Evolutionary conservation across 37 sponge, comb jelly and placozoan genomes (phyloP).

Genomic region (Theonella swinhoei): DNA sequence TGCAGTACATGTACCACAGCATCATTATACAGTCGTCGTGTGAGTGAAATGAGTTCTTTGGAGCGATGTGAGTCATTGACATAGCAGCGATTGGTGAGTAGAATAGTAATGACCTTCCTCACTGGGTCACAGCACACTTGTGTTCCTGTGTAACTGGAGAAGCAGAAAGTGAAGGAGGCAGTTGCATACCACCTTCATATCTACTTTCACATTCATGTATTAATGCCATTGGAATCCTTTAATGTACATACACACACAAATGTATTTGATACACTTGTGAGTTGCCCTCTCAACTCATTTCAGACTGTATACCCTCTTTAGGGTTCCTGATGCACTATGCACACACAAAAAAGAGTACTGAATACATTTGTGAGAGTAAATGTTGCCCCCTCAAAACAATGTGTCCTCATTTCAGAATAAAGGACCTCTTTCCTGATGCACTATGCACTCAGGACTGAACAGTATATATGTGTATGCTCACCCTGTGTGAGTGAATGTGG

Average conservation of each 20-base stretch:
- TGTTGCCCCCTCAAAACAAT: too few relatives aligned
- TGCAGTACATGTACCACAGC: slow-evolving; percentile 2
- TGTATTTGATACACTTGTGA: too few relatives aligned
- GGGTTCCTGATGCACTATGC: too few relatives aligned
- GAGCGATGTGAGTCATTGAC: neutral
- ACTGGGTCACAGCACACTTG: slow-evolving; percentile 14
- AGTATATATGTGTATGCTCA: slow-evolving; percentile 19
- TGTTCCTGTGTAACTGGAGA: slow-evolving; percentile 17
- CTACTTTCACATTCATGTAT: neutral
- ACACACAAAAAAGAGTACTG: too few relatives aligned
- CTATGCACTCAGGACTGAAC: too few relatives aligned
- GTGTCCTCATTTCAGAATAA: too few relatives aligned
- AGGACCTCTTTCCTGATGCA: too few relatives aligned
- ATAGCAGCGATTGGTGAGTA: slow-evolving; percentile 24
- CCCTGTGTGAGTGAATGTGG: slow-evolving; percentile 30
- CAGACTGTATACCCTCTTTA: too few relatives aligned
- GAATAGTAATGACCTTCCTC: neutral
- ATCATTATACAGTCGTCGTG: neutral
- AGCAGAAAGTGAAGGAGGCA: neutral
- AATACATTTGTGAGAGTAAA: too few relatives aligned
- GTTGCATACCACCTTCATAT: neutral
- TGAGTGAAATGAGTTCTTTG: neutral
- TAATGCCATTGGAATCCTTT: too few relatives aligned
- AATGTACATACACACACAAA: too few relatives aligned
- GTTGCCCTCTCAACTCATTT: too few relatives aligned